Percentiles rank a stretch among this genome's conserved stretches.
Evolutionary conservation across 2,888 invertebrate genomes (phyloP).

Genomic region (Cremastinae sp.): DNA sequence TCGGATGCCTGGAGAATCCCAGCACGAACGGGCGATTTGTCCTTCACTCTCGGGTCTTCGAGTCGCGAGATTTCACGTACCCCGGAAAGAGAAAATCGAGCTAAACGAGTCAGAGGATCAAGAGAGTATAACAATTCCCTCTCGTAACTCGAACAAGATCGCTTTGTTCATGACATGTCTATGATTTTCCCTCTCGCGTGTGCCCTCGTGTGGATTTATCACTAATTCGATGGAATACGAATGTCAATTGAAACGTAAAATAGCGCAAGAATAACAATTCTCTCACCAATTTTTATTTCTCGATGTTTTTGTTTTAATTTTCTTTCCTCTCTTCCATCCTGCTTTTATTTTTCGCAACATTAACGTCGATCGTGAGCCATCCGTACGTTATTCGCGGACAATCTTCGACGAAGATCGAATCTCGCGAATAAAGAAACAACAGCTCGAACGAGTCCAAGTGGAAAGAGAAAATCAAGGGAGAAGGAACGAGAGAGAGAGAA

Average conservation of each 20-base stretch:
- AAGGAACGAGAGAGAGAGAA: conserved; percentile 20
- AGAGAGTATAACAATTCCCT: conserved; percentile 52
- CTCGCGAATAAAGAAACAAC: conserved; percentile 33
- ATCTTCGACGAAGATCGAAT: conserved; percentile 47
- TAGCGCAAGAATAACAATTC: too few species aligned
- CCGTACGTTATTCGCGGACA: conserved; percentile 23
- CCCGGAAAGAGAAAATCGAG: conserved; percentile 23
- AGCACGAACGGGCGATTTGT: conserved; percentile 65
- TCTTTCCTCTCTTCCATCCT: too few species aligned
- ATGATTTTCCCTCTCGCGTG: conserved; percentile 25
- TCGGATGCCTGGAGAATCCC: conserved; percentile 46
- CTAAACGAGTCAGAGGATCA: conserved; percentile 36
- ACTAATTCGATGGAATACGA: neutral
- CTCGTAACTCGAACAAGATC: conserved; percentile 53
- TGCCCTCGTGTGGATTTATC: conserved; percentile 20
- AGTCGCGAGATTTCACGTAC: conserved; percentile 58
- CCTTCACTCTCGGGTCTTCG: conserved; percentile 51
- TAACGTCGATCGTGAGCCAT: conserved; percentile 32
- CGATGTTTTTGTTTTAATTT: neutral
- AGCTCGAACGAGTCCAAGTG: conserved; percentile 27
- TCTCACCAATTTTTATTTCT: neutral
- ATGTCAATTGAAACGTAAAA: too few species aligned
- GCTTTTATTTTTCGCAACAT: neutral
- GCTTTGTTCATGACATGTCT: conserved; percentile 29
- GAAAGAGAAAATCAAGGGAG: conserved; percentile 14